phyloP scores from a whole-genome alignment of 2,797 vertebrate genomes.

The Peromyscus aztecus region DNA sequence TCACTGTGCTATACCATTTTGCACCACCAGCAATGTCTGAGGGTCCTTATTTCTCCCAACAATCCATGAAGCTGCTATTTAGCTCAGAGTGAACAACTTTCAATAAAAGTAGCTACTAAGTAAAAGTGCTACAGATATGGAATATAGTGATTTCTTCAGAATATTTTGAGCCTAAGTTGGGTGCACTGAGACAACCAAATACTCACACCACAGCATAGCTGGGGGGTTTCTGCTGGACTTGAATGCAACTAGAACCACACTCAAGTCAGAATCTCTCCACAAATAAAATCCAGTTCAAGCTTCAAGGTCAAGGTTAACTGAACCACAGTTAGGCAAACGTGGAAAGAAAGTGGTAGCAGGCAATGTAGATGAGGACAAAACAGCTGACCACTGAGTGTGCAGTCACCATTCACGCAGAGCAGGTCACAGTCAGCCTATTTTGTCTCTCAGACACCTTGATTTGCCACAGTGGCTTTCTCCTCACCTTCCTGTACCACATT shows the following conservation, averaged over 20 bases:
- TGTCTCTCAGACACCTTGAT: neutral
- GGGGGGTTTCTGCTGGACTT: neutral
- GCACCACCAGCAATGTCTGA: neutral
- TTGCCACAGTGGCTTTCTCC: neutral
- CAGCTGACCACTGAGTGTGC: neutral
- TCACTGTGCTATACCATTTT: neutral
- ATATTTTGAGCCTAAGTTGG: neutral
- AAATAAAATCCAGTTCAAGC: neutral
- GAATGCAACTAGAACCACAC: neutral
- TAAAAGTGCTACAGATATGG: neutral
- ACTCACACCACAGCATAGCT: neutral
- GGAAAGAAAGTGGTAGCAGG: neutral
- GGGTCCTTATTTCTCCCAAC: neutral
- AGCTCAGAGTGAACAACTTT: too few relatives aligned
- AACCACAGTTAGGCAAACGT: neutral
- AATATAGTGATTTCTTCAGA: neutral
- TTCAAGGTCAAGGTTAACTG: neutral
- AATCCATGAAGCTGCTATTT: neutral
- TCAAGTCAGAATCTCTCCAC: neutral
- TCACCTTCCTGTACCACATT: neutral
- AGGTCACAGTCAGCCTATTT: neutral
- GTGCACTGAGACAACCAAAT: neutral
- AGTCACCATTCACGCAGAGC: neutral
- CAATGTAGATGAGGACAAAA: neutral
- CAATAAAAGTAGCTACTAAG: neutral